Conservation (phyloP, 2,113 vertebrate species). For the Hypomesus transpacificus region DNA sequence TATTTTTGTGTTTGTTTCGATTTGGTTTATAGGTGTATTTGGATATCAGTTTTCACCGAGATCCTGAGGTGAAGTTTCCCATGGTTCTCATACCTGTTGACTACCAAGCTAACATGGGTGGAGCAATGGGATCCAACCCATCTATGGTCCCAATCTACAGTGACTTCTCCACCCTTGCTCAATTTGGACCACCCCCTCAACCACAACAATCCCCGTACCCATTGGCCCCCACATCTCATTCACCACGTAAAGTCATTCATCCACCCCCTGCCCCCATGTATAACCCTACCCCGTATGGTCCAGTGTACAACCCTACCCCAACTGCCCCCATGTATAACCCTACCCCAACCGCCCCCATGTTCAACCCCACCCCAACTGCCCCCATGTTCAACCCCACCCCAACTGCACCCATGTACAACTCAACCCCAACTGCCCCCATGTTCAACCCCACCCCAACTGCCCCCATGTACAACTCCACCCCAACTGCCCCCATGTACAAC, state of each 20-base stretch:
- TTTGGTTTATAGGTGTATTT: conserved; percentile 60
- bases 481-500: conserved; percentile 37
- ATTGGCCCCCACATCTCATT: not conserved
- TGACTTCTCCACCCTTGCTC: conserved; percentile 34
- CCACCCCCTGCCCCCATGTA: conserved; percentile 22
- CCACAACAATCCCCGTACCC: not conserved
- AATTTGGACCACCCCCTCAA: conserved; percentile 14
- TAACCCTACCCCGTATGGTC: not conserved
- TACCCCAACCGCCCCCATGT: conserved; percentile 3
- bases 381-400: not conserved
- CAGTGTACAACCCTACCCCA: conserved; percentile 17
- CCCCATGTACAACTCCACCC: conserved; percentile 19
- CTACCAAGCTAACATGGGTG: not conserved
- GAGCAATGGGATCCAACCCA: conserved; percentile 9
- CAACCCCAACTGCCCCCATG: conserved; percentile 28
- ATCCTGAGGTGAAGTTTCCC: conserved; percentile 59
- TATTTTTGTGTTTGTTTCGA: not conserved
- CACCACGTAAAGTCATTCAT: no score
- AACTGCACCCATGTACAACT: not conserved
- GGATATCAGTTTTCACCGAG: conserved; percentile 66
- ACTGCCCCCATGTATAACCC: conserved; percentile 16
- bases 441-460: conserved; percentile 1
- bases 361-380: not conserved
- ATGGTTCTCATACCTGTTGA: conserved; percentile 53
- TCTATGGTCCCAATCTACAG: conserved; percentile 31